A percentile compares a stretch with the other conserved stretches of the same genome.
Evolutionary conservation across 2,888 invertebrate species (phyloP).

Genomic region (Pammene aurita): DNA sequence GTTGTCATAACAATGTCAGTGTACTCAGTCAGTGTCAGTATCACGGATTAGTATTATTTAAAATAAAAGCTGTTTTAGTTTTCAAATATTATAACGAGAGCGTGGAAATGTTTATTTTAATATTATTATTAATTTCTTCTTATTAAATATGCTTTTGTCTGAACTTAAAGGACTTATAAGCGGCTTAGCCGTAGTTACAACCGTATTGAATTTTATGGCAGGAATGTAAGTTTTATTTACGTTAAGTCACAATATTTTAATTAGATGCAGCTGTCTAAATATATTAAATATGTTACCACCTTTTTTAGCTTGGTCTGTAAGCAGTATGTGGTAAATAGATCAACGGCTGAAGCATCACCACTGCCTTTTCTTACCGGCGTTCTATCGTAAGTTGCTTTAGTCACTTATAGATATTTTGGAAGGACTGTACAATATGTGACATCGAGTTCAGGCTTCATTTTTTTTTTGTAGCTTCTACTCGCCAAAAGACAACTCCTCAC

Average conservation of each 20-base stretch:
- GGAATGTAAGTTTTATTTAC: constrained; percentile 88
- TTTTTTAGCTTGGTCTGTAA: constrained; percentile 88
- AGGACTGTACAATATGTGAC: no score
- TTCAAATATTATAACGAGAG: constrained; percentile 3
- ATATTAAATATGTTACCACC: constrained; percentile 34
- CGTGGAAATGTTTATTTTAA: constrained; percentile 7
- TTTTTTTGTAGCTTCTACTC: no score
- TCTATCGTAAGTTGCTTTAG: constrained; percentile 84
- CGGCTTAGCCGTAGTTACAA: constrained; percentile 87
- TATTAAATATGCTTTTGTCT: constrained; percentile 53
- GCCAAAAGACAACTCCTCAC: no score
- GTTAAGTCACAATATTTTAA: constrained; percentile 1
- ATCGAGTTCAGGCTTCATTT: no score
- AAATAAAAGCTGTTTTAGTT: not conserved
- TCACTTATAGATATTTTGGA: no score
- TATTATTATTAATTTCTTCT: not conserved
- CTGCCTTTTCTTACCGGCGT: constrained; percentile 91
- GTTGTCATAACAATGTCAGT: no score
- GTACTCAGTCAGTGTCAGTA: no score
- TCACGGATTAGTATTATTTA: no score
- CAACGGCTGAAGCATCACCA: constrained; percentile 89
- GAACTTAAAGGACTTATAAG: constrained; percentile 61
- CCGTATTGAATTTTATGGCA: constrained; percentile 92
- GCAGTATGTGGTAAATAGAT: constrained; percentile 88
- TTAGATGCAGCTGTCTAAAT: constrained; percentile 32